Conservation (phyloP, 2,888 invertebrate species). For the Drosophila kokeensis region DNA sequence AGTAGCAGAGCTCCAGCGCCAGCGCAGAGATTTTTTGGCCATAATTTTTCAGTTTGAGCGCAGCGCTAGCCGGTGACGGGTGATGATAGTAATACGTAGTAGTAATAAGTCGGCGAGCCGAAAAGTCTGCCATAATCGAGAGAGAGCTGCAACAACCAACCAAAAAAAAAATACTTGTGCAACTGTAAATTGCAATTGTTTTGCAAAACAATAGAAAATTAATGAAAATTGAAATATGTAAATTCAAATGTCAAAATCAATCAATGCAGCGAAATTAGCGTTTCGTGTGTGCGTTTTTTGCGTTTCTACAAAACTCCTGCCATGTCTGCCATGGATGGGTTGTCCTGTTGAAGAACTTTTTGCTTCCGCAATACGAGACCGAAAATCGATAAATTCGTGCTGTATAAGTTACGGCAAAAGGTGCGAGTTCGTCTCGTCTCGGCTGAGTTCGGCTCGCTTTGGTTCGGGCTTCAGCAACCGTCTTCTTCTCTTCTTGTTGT, state of each 20-base stretch:
- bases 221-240: background rate
- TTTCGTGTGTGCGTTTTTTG: constrained; percentile 20
- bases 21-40: constrained; percentile 76
- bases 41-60: constrained; percentile 78
- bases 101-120: constrained; percentile 70
- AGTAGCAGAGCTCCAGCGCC: constrained; percentile 63
- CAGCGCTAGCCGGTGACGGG: constrained; percentile 80
- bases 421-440: constrained; percentile 73
- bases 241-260: constrained; percentile 11
- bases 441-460: constrained; percentile 34
- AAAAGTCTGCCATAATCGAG: constrained; percentile 43
- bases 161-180: constrained; percentile 26
- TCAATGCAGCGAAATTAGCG: constrained; percentile 10
- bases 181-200: constrained; percentile 44
- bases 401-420: constrained; percentile 84
- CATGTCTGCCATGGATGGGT: constrained; percentile 45
- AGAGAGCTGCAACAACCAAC: constrained; percentile 46
- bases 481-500: constrained; percentile 32
- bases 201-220: constrained; percentile 25
- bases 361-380: constrained; percentile 74
- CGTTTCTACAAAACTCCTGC: constrained; percentile 12
- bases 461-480: constrained; percentile 26
- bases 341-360: constrained; percentile 60
- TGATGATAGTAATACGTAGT: constrained; percentile 77
- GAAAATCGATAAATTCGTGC: constrained; percentile 84